phyloP scores from a whole-genome alignment of 2,113 vertebrate species.

The Azemiops feae region DNA sequence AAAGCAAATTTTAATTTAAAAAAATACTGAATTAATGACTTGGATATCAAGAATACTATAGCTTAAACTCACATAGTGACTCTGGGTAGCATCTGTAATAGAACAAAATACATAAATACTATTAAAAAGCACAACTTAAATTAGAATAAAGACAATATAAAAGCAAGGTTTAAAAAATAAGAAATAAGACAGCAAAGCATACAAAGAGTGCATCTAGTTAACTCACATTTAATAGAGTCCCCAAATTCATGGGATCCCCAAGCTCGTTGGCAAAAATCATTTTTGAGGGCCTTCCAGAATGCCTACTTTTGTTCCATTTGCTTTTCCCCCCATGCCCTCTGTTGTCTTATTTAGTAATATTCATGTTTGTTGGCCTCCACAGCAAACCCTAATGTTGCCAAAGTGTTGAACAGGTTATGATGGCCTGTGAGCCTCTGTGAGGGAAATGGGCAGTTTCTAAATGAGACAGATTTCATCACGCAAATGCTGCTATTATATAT shows the following conservation, averaged over 20 bases:
- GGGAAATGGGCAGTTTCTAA: too few species aligned
- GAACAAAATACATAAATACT: background rate
- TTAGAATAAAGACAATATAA: background rate
- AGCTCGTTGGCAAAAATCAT: background rate
- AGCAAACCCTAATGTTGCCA: background rate
- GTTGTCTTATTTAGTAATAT: background rate
- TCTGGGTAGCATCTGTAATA: background rate
- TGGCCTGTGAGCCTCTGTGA: background rate
- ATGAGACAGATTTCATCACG: background rate
- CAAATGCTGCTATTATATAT: background rate
- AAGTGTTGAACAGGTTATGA: background rate
- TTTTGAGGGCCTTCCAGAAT: background rate
- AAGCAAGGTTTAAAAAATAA: background rate
- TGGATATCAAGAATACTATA: background rate
- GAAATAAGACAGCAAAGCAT: background rate
- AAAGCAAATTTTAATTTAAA: background rate
- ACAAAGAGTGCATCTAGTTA: background rate
- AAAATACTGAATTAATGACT: background rate
- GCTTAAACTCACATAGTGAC: background rate
- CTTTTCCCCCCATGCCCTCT: background rate
- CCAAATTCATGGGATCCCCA: background rate
- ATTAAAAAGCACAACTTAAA: background rate
- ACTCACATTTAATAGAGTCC: background rate
- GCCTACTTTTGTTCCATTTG: background rate
- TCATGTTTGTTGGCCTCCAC: background rate